Evolutionary conservation across 2,797 vertebrate species (phyloP), one percentile per base, ranked within the genome.

Genomic region (Masticophis lateralis): DNA sequence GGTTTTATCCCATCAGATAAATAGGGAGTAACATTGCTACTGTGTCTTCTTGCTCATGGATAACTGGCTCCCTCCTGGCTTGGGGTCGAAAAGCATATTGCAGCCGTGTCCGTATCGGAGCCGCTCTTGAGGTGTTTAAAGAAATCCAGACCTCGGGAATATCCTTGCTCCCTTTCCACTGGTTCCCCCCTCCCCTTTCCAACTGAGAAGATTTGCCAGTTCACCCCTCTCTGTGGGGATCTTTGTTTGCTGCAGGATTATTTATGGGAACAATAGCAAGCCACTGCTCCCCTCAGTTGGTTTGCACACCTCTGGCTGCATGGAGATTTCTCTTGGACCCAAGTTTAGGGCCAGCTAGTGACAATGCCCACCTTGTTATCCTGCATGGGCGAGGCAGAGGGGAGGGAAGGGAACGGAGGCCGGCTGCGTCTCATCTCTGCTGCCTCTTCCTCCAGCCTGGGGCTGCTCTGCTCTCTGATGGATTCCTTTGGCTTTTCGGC

Each of bases 1-100:
- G 94, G 5, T 93, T 94, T 91, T 93, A 79, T 92, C 94, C 94
- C 32, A 10, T 90, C 55, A 63, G 37, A 56, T 93, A 11, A 0
- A 89, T 2, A 60, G 0, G 14, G 53, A 66, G 86, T 95, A 37
- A 22, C 91, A 94, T 91, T 79, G 43, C 60, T 61, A 74, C 94
- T 94, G 56, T 86, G 83, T 16, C 92, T 88, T 91, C 0, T 0
- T n/a, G 0, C 86, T 55, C 87, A 4, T 25, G 16, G 47, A 53
- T 43, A 79, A 92, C 87, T 83, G 2, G 86, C 12, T 57, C 87
- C 53, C 0, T 9, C 28, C 93, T 90, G 3, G 11, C 9, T 8
- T 90, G 28, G 25, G n/a, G 37, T 51, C 18, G 47, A 27, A 51
- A 32, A 60, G 61, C 37, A 57, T 12, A 11, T 32, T 51, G 53